phyloP scores from a whole-genome alignment of 2,113 vertebrate species.

The Notothenia rossii region DNA sequence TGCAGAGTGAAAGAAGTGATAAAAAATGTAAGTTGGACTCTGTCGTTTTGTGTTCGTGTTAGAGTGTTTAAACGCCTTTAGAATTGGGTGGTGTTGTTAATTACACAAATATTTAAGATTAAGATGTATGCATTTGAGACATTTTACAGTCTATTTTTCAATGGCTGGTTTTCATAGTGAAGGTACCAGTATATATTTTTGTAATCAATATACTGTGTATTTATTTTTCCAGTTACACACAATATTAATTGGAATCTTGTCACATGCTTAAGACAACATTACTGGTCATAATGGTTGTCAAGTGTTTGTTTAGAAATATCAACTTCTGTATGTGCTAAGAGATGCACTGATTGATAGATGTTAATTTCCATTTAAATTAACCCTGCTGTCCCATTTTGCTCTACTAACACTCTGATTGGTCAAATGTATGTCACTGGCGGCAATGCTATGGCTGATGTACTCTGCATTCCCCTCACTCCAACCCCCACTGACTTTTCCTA shows the following conservation, averaged over 20 bases:
- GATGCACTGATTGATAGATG: conserved; percentile 16
- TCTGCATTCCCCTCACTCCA: conserved; percentile 69
- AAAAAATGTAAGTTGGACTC: conserved; percentile 94
- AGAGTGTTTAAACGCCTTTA: neutral
- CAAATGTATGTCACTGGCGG: conserved; percentile 76
- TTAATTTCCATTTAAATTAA: conserved; percentile 29
- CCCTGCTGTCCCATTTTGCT: conserved; percentile 50
- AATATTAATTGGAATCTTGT: neutral
- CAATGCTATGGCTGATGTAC: conserved; percentile 87
- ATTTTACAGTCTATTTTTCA: conserved; percentile 14
- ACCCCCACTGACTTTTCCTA: conserved; percentile 69
- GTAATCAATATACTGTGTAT: neutral
- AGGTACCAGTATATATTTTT: neutral
- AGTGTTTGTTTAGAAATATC: conserved; percentile 21
- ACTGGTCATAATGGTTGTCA: conserved; percentile 28
- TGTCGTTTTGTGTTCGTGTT: conserved; percentile 15
- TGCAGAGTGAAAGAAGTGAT: conserved; percentile 93
- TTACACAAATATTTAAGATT: neutral
- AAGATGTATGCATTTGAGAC: conserved; percentile 2
- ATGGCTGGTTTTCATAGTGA: neutral
- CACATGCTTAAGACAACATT: neutral
- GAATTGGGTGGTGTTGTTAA: neutral
- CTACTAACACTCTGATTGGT: conserved; percentile 61
- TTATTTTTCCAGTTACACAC: conserved; percentile 3
- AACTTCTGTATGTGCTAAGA: conserved; percentile 7